phyloP scores from a whole-genome alignment of 37 sponge, comb jelly and placozoan species.

The Halisarca cf. caerulea region DNA sequence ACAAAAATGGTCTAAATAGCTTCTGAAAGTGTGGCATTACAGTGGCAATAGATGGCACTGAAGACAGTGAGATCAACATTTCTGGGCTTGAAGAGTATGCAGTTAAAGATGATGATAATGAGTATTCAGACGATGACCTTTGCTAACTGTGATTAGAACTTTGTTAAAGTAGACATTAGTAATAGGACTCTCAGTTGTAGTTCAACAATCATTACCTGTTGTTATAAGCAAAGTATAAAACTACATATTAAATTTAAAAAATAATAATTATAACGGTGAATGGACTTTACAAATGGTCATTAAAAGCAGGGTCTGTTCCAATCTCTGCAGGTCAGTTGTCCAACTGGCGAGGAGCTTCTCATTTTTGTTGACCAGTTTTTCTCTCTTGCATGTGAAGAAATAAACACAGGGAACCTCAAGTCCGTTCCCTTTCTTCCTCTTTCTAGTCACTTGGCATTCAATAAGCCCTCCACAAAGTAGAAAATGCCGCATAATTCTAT shows the following conservation, averaged over 20 bases:
- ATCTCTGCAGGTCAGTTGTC: no score
- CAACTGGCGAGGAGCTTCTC: neutral
- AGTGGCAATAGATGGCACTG: conserved; percentile 41
- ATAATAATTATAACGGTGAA: no score
- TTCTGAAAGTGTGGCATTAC: conserved; percentile 55
- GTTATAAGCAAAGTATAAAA: no score
- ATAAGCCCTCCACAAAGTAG: neutral
- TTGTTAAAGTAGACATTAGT: no score
- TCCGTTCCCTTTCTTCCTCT: conserved; percentile 13
- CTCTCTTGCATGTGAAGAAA: neutral
- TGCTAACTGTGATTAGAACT: neutral
- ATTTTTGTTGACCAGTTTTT: neutral
- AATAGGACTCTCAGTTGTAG: no score
- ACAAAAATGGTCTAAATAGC: no score
- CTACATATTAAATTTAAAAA: no score
- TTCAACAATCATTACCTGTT: no score
- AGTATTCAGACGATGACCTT: conserved; percentile 33
- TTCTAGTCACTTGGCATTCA: neutral
- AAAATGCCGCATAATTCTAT: neutral
- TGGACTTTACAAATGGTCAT: no score
- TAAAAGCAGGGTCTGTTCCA: no score
- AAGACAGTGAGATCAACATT: conserved; percentile 48
- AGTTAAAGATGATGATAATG: conserved; percentile 8
- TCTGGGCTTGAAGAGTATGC: conserved; percentile 38
- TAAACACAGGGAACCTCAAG: conserved; percentile 18